phyloP scores from a whole-genome alignment of 2,888 invertebrate genomes.

The Axea sp. region DNA sequence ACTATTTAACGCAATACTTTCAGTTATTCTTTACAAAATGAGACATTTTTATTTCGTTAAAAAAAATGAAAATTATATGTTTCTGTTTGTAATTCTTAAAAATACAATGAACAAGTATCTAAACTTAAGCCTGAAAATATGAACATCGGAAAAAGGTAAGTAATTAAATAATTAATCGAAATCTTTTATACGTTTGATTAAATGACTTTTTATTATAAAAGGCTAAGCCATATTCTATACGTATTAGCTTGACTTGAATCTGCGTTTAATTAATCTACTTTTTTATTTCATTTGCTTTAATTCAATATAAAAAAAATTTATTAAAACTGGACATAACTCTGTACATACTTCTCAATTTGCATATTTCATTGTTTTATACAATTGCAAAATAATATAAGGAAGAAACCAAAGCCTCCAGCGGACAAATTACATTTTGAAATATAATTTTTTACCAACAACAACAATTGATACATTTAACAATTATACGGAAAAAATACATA shows the following conservation, averaged over 20 bases:
- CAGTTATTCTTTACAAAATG: no score
- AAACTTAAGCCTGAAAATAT: not conserved
- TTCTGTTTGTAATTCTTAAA: no score
- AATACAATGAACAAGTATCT: no score
- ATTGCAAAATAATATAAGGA: constrained; percentile 3
- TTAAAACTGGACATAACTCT: constrained; percentile 16
- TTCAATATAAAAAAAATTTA: constrained; percentile 9
- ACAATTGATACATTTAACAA: not conserved
- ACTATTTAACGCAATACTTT: no score
- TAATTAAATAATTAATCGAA: constrained; percentile 19
- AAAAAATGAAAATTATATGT: no score
- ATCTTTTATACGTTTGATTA: constrained; percentile 40
- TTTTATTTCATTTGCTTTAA: constrained; percentile 12
- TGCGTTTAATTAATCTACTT: constrained; percentile 6
- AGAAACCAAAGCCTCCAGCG: constrained; percentile 24
- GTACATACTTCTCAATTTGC: constrained; percentile 15
- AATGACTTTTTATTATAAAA: constrained; percentile 47
- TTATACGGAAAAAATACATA: no score
- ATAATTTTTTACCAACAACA: constrained; percentile 14
- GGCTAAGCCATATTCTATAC: constrained; percentile 26
- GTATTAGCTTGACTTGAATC: constrained; percentile 30
- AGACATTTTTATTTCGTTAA: no score
- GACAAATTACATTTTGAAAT: constrained; percentile 6
- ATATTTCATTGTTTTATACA: constrained; percentile 17
- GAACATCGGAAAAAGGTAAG: constrained; percentile 27